Base-by-base conservation (phyloP, 1,140 invertebrate species). In the Apocrypta bakeri region DNA sequence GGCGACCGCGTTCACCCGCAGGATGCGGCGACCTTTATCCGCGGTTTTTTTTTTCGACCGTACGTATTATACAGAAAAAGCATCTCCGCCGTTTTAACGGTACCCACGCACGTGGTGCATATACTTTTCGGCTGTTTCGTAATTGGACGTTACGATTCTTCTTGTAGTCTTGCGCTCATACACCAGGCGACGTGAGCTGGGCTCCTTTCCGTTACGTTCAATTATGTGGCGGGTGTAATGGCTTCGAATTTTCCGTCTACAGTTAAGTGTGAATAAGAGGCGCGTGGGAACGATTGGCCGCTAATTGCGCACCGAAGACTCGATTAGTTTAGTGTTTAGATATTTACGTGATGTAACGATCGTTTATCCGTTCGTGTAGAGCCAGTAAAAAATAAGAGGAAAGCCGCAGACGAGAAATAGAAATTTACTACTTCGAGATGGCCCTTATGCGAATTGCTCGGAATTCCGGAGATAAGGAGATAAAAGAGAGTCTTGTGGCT, bases 191-290 rank as follows among this genome's bases (percentile, higher is more conserved):
- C 33, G 31, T 25, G 29, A 25, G 7, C 2, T 9, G 29, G 21
- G 12, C 64, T 56, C 37, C 24, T 78, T 17, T 42, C 69, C 78
- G 78, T 80, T 80, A 79, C 25, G 17, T 80, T 80, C 69, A 80
- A 80, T 80, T 80, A 80, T 72, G 78, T 72, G n/a, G 31, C 66
- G 76, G 17, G 33, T 11, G 78, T 80, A 80, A 80, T 80, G 27
- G 42, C 69, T 21, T 80, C 78, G 68, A 80, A 80, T 72, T 72
- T 71, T 61, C 69, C 31, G 25, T 72, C 17, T 80, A 72, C 78
- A 80, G 78, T 80, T 72, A 80, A 63, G 68, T 73, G 68, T 63
- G 40, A 72, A 80, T 80, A 21, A 72, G 27, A 33, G 17, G 66
- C 69, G 69, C 68, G 78, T 80, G 78, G 78, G 78, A 80, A 80